These are phyloP conservation scores for Sphaerolaimus hirsutus DNA, from an alignment of 2,888 invertebrate genomes.

Conservation along the genomic window DNA sequence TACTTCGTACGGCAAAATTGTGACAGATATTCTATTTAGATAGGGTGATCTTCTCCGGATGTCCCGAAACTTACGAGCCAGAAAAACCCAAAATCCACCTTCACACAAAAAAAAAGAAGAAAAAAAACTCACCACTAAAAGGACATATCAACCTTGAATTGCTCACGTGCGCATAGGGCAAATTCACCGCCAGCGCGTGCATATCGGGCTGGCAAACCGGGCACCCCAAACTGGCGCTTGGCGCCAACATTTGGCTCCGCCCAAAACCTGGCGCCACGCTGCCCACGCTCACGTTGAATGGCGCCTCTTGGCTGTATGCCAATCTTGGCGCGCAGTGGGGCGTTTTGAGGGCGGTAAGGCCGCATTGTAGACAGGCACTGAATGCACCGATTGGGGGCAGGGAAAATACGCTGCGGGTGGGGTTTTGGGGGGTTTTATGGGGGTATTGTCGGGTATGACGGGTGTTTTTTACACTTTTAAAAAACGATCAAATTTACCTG, in stretches of 20 bases:
- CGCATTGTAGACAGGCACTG: slow-evolving; percentile 69
- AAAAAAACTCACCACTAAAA: too few relatives aligned
- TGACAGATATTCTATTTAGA: too few relatives aligned
- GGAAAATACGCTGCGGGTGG: slow-evolving; percentile 74
- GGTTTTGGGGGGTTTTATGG: slow-evolving; percentile 32
- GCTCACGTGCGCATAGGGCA: slow-evolving; percentile 77
- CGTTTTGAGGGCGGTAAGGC: slow-evolving; percentile 77
- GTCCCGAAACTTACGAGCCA: too few relatives aligned
- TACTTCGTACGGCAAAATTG: too few relatives aligned
- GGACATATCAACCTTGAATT: slow-evolving; percentile 55
- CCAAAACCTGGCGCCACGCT: too few relatives aligned
- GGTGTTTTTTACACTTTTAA: too few relatives aligned
- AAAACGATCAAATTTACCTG: too few relatives aligned
- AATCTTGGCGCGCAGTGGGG: slow-evolving; percentile 32
- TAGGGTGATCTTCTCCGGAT: too few relatives aligned
- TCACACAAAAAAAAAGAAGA: too few relatives aligned
- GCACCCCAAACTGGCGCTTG: slow-evolving; percentile 9
- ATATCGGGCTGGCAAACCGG: slow-evolving; percentile 31
- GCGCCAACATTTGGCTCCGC: too few relatives aligned
- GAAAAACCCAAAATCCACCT: too few relatives aligned
- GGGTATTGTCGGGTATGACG: background rate
- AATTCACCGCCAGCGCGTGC: slow-evolving; percentile 49
- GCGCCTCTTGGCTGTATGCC: background rate
- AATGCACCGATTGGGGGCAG: slow-evolving; percentile 69
- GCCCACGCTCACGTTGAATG: background rate